Conservation (phyloP, 2,888 invertebrate genomes). For the Girardia tigrina region DNA sequence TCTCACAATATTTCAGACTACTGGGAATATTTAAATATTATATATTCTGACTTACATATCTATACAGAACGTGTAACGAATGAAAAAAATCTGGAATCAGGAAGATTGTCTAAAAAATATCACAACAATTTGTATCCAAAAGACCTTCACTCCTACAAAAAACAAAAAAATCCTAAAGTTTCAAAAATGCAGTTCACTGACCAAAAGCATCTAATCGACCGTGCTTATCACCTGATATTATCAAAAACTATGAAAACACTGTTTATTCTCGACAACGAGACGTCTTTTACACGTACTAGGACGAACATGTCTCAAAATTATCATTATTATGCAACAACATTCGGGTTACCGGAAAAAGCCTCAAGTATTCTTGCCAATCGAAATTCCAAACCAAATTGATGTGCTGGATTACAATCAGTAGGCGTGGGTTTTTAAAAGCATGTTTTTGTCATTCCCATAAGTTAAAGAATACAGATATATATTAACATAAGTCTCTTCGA, state of each 20-base stretch:
- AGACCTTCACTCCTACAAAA: not conserved
- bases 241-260: not conserved
- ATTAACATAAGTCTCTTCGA: too few relatives aligned
- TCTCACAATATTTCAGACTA: too few relatives aligned
- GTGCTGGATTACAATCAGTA: not conserved
- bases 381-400: not conserved
- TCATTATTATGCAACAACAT: not conserved
- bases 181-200: not conserved
- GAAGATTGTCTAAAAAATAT: not conserved
- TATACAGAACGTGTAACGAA: not conserved
- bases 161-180: not conserved
- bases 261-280: not conserved
- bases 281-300: not conserved
- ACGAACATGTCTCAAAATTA: too few relatives aligned
- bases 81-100: not conserved
- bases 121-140: not conserved
- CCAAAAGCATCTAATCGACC: not conserved
- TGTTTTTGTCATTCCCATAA: not conserved
- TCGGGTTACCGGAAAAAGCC: not conserved
- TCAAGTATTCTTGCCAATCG: not conserved
- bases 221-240: not conserved
- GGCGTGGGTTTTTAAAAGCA: not conserved
- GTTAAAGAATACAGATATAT: not conserved
- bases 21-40: too few relatives aligned
- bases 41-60: too few relatives aligned